Evolutionary conservation across 1,140 invertebrate genomes (phyloP), one percentile per base, ranked within the genome.

Genomic region (Nebria ingens): DNA sequence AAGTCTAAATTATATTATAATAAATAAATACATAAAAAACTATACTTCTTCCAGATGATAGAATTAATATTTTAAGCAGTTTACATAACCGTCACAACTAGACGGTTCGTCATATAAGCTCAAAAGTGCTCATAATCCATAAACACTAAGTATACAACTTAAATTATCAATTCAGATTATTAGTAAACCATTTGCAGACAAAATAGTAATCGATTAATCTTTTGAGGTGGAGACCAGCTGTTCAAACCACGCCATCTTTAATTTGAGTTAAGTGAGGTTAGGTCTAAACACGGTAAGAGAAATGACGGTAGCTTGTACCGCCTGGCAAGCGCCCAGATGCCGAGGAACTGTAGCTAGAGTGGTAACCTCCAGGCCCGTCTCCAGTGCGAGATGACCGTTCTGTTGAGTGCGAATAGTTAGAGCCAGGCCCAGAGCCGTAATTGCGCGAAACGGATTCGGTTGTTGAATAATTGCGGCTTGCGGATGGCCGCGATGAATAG

Each of bases 231-330:
- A n/a, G n/a, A n/a, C n/a, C n/a, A n/a, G n/a, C n/a, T n/a, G n/a
- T n/a, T n/a, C n/a, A n/a, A n/a, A n/a, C n/a, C n/a, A n/a, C n/a
- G n/a, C n/a, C n/a, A n/a, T n/a, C n/a, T n/a, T n/a, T n/a, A n/a
- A 34, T n/a, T 34, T 34, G n/a, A 9, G 25, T 34, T 34, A 34
- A n/a, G 25, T 51, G 21, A 23, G 40, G 55, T 51, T 52, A n/a
- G n/a, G 66, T 61, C 79, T 86, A 91, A 66, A 90, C 84, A 71
- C 86, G 84, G 75, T 90, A 90, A 60, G 86, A 87, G 72, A 82
- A 91, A 71, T 90, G 87, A 59, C 87, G 84, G 70, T 89, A 90
- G 64, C 73, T 77, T 63, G 86, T 89, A 67, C 87, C 87, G 62
- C 83, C 81, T 53, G 87, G 88, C 67, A 90, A 78, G 65, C 83